Evolutionary conservation across 2,113 vertebrate species (phyloP).

Genomic region (Eonycteris spelaea): DNA sequence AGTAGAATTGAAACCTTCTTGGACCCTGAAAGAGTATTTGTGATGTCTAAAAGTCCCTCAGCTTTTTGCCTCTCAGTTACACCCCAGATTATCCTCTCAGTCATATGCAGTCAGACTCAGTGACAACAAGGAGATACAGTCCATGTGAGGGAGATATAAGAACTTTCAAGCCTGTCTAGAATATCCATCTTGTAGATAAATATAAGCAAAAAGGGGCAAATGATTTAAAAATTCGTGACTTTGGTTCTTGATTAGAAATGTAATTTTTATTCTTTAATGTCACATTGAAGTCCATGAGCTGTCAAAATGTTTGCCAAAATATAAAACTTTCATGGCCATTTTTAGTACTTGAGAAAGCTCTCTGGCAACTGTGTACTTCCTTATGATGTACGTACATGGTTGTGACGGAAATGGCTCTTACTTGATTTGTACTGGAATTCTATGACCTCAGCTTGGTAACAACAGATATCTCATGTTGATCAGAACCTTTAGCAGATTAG

Average conservation of each 20-base stretch:
- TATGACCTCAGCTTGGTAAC: neutral
- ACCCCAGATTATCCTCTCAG: neutral
- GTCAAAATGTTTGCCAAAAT: neutral
- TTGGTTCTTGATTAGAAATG: constrained; percentile 2
- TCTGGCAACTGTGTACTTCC: neutral
- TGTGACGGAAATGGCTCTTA: neutral
- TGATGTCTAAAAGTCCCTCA: neutral
- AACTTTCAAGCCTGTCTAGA: neutral
- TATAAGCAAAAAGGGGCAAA: neutral
- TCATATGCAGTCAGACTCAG: neutral
- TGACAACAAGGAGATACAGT: neutral
- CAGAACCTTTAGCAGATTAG: neutral
- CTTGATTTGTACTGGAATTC: neutral
- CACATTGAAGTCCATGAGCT: neutral
- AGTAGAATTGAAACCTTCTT: neutral
- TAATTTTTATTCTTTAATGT: neutral
- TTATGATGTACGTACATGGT: neutral
- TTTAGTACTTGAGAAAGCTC: neutral
- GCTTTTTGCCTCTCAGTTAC: neutral
- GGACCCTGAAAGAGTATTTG: neutral
- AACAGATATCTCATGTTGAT: neutral
- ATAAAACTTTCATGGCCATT: neutral
- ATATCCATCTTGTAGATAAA: neutral
- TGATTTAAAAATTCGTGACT: neutral
- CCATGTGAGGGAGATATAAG: neutral